Base-by-base conservation (phyloP, 2,888 invertebrate genomes). In the Epistrophella euchroma region DNA sequence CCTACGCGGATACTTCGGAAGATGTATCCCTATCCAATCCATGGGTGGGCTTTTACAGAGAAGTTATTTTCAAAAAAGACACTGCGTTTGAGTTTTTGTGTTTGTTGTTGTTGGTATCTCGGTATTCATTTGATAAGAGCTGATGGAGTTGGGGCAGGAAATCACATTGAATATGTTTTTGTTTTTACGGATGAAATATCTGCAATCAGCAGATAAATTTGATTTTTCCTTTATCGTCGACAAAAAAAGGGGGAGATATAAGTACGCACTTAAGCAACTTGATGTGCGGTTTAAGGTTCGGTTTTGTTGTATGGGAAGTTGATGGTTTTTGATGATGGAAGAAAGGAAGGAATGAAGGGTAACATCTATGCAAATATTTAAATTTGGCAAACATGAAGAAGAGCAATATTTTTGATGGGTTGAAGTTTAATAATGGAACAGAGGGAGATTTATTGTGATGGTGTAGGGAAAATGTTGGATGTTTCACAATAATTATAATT, bases 31-130 rank as follows among this genome's bases (percentile, higher is more conserved):
- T 32, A 70, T 56, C 19, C 32, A 66, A 66, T 47, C 32, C 47
- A 47, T 45, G 56, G 50, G 50, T 70, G 74, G 58, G 40, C 28
- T 76, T 66, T 32, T 35, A 64, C 71, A 22, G 71, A 22, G 71
- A 71, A 56, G 71, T 79, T 78, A 74, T 79, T 84, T 79, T 75
- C 25, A 62, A 73, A 73, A 78, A 77, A 62, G 74, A 71, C 78
- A 47, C 74, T 28, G 55, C 19, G 68, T 68, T 68, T 60, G 25
- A 52, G 15, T 13, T 70, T 35, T 66, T 64, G 56, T 25, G n/a
- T 11, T 9, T 17, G 7, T 2, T 47, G 2, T 19, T 22, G 0
- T 0, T 15, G 11, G 25, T 52, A 52, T 25, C n/a, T 52, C 9
- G 15, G 7, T 28, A 28, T 52, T 25, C 6, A 3, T 52, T 52